phyloP scores from a whole-genome alignment of 2,888 invertebrate species.

The Oligia fasciuncula region DNA sequence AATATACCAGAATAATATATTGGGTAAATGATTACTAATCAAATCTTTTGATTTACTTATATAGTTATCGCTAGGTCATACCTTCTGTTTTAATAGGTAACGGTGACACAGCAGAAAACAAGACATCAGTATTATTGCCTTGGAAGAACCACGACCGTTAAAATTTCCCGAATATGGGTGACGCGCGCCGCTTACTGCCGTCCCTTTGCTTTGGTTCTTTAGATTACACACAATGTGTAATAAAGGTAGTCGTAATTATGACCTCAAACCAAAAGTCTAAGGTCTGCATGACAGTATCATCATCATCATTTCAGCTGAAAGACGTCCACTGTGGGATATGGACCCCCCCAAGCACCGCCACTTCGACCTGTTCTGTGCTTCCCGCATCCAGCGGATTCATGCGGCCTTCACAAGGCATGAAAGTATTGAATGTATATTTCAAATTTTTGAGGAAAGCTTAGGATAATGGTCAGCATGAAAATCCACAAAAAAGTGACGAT shows the following conservation, averaged over 20 bases:
- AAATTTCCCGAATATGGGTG: neutral
- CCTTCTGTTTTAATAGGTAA: slow-evolving; percentile 4
- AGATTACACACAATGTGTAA: neutral
- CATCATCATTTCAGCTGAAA: neutral
- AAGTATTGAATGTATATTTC: neutral
- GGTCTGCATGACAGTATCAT: neutral
- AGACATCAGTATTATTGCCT: neutral
- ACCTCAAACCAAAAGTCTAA: neutral
- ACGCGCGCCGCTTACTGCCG: neutral
- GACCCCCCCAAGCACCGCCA: too few relatives aligned
- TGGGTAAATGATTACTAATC: neutral
- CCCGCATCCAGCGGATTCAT: neutral
- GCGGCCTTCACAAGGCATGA: neutral
- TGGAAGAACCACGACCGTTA: neutral
- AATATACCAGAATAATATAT: too few relatives aligned
- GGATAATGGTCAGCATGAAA: neutral
- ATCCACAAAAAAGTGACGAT: slow-evolving; percentile 1
- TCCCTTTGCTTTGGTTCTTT: neutral
- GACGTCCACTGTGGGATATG: too few relatives aligned
- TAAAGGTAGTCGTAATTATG: neutral
- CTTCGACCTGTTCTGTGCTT: neutral
- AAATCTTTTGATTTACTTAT: neutral
- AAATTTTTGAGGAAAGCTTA: neutral
- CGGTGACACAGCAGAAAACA: neutral
- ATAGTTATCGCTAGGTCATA: slow-evolving; percentile 2